A percentile compares a stretch with the other conserved stretches of the same genome.
These are phyloP conservation scores for Phoxinus dragarum DNA, from an alignment of 2,797 vertebrate genomes.

Conservation along the genomic window DNA sequence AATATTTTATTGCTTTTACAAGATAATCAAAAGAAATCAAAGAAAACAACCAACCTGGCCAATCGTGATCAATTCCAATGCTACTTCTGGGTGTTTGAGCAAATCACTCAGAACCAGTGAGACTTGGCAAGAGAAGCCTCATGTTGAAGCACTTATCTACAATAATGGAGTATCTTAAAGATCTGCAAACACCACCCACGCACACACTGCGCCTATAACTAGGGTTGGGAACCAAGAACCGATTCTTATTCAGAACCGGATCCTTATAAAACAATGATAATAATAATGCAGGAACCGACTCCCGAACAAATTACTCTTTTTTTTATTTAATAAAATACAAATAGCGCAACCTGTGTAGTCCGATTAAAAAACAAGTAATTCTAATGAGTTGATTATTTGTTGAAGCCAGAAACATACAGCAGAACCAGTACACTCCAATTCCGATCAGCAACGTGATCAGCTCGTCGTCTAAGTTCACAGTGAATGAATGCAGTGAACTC, in stretches of 20 bases:
- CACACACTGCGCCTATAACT: slow-evolving; percentile 11
- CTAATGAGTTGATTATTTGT: not conserved
- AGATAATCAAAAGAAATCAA: slow-evolving; percentile 26
- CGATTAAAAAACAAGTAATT: not conserved
- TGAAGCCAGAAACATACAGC: not conserved
- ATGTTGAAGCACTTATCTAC: slow-evolving; percentile 65
- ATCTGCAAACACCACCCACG: slow-evolving; percentile 67
- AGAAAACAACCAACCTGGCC: slow-evolving; percentile 58
- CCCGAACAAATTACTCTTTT: not conserved
- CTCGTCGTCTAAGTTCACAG: too few species aligned
- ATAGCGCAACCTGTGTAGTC: not conserved
- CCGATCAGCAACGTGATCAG: too few species aligned
- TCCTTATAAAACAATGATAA: not conserved
- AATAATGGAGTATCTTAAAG: slow-evolving; percentile 71
- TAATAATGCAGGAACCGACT: not conserved
- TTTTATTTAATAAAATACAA: not conserved
- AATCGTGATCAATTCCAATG: slow-evolving; percentile 71
- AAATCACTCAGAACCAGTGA: slow-evolving; percentile 54
- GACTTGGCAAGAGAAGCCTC: slow-evolving; percentile 73
- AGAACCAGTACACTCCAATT: not conserved
- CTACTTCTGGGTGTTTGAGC: slow-evolving; percentile 68
- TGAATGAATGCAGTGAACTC: too few species aligned
- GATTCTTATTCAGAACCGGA: not conserved
- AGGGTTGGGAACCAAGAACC: not conserved
- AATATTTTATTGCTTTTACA: slow-evolving; percentile 18